Evolutionary conservation across 2,888 invertebrate species (phyloP), one percentile per base, ranked within the genome.

Genomic region (Melieria picta): DNA sequence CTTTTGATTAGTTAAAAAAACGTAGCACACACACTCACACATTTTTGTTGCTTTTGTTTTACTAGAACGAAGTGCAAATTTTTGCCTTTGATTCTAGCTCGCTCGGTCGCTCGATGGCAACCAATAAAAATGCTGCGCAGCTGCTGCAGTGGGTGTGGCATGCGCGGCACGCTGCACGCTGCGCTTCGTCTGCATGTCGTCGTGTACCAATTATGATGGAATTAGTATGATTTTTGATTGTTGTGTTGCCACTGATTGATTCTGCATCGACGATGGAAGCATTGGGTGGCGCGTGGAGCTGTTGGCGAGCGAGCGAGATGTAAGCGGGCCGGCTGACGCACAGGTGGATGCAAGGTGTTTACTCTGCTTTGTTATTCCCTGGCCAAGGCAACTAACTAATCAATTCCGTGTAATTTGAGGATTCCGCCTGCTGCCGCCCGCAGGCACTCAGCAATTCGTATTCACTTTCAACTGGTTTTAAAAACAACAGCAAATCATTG

Each of bases 151-250:
- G 52, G 67, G 67, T 61, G 67, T 67, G 67, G 67, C 67, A 61
- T 67, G 60, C 7, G 30, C 30, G 30, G 30, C 30, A 30, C 52
- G 52, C 50, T 67, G 67, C 67, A 67, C 48, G 11, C 60, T 47
- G 11, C 60, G 45, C n/a, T 67, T 52, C 52, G 60, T 67, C 52
- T 67, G 60, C 60, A 50, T 50, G 48, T 52, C 67, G 52, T 30
- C 30, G 30, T 52, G 52, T 63, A n/a, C 56, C 69, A 69, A 69
- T 69, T 69, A 69, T 69, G 56, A 62, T 43, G 55, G 62, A 69
- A 69, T 69, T 69, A 69, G 69, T 63, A 69, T 63, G 69, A 69
- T 62, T 69, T 69, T 62, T 69, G 62, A 69, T 69, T 69, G 69
- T 56, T 62, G 63, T 69, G 63, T 69, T 69, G 62, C 48, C 62